Conservation (phyloP, 2,888 invertebrate genomes). For the Gortyna flavago region DNA sequence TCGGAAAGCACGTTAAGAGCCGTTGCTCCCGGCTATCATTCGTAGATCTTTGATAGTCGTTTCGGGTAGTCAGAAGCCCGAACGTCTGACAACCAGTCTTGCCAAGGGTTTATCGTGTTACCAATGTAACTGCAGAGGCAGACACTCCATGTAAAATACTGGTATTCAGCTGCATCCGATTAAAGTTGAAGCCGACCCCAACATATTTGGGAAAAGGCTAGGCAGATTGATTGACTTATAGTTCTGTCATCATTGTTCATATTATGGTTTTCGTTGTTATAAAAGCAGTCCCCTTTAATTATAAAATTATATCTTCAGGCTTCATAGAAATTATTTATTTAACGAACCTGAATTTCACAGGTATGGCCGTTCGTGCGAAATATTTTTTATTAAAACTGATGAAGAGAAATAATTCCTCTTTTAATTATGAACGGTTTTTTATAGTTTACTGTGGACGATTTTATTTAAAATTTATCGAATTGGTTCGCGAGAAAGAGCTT, state of each 20-base stretch:
- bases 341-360: conserved; percentile 21
- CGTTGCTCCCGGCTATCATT: not conserved
- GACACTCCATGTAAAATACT: not conserved
- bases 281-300: conserved; percentile 8
- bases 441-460: conserved; percentile 9
- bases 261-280: conserved; percentile 9
- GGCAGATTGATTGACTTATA: not conserved
- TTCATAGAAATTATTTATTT: conserved; percentile 28
- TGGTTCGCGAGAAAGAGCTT: not conserved
- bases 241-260: conserved; percentile 7
- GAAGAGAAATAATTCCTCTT: conserved; percentile 32
- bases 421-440: conserved; percentile 20
- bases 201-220: not conserved
- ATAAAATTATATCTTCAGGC: conserved; percentile 25
- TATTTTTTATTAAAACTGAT: conserved; percentile 29
- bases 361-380: conserved; percentile 5
- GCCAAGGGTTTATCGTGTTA: not conserved
- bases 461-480: conserved; percentile 21
- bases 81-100: not conserved
- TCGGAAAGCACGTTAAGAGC: not conserved
- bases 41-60: not conserved
- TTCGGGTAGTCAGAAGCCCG: not conserved
- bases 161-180: not conserved
- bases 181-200: not conserved
- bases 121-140: not conserved